Evolutionary conservation across 2,888 invertebrate species (phyloP), one percentile per base, ranked within the genome.

Genomic region (Drosophila testacea): DNA sequence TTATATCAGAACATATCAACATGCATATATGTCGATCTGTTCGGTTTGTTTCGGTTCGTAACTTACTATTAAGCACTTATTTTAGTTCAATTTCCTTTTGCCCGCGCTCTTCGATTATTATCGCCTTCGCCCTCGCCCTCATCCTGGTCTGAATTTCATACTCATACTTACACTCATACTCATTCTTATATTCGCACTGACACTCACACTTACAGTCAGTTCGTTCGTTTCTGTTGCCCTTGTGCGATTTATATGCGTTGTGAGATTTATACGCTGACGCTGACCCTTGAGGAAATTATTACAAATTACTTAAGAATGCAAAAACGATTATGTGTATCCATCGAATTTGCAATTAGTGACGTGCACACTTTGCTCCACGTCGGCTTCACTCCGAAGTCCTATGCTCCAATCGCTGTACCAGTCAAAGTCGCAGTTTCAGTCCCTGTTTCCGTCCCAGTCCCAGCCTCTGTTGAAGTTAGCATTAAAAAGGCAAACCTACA

Each of bases 301-400:
- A 91, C 91, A 91, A 91, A 92, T 91, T 91, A 91, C 88, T 89
- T 84, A 90, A 91, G 91, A 91, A 91, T 91, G 91, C 92, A 90
- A 91, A 91, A 91, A 91, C 91, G 90, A 91, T 91, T 90, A 91
- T 90, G 84, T 88, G 91, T 90, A 91, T 90, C 90, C 87, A 90
- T 83, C 89, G 88, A 88, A 90, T 90, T 90, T 91, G 90, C 90
- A 91, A 90, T 90, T 90, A 90, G 90, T 89, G 86, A 84, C 83
- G 88, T 83, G 88, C 79, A 86, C 79, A 81, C 89, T 89, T 78
- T 77, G 68, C 77, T 82, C 76, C 77, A 74, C 69, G 69, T 69
- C 69, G 69, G 63, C 55, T 55, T 39, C 67, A 78, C 61, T 41
- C 47, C 22, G 51, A 51, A 46, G 28, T 28, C 7, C 30, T 38